Conservation (phyloP, 2,113 vertebrate genomes). For the Ceyx cyanopectus region DNA sequence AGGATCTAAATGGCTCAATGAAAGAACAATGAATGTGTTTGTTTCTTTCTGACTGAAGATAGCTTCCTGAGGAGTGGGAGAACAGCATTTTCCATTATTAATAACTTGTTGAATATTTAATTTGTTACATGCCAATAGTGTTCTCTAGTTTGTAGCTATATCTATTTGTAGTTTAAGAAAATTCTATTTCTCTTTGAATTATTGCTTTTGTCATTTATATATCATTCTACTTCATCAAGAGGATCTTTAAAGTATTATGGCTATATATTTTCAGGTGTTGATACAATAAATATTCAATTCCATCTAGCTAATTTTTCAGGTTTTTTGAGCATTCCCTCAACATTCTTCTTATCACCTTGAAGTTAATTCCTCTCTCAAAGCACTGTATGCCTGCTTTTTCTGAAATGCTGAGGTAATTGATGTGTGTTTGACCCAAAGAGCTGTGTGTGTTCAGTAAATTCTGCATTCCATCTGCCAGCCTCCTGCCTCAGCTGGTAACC, state of each 20-base stretch:
- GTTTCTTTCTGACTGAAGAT: not conserved
- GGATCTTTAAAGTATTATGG: not conserved
- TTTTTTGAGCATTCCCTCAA: not conserved
- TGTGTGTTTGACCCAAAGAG: not conserved
- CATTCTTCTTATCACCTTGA: not conserved
- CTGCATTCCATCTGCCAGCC: slow-evolving; percentile 34
- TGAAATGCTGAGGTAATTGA: not conserved
- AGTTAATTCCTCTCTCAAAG: not conserved
- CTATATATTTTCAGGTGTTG: not conserved
- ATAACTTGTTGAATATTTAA: not conserved
- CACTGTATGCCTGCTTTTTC: not conserved
- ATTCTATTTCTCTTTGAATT: not conserved
- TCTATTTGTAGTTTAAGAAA: not conserved
- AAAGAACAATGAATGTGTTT: not conserved
- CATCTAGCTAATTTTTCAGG: not conserved
- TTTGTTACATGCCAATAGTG: not conserved
- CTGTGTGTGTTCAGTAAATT: not conserved
- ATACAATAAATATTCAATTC: not conserved
- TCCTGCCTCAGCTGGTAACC: slow-evolving; percentile 30
- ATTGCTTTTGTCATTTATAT: not conserved
- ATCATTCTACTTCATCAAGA: not conserved
- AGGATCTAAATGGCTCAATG: not conserved
- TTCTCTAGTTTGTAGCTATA: not conserved
- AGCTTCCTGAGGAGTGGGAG: not conserved
- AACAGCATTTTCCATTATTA: slow-evolving; percentile 10